Evolutionary conservation across 2,888 invertebrate species (phyloP), one percentile per base, ranked within the genome.

Genomic region (Phalera bucephala): DNA sequence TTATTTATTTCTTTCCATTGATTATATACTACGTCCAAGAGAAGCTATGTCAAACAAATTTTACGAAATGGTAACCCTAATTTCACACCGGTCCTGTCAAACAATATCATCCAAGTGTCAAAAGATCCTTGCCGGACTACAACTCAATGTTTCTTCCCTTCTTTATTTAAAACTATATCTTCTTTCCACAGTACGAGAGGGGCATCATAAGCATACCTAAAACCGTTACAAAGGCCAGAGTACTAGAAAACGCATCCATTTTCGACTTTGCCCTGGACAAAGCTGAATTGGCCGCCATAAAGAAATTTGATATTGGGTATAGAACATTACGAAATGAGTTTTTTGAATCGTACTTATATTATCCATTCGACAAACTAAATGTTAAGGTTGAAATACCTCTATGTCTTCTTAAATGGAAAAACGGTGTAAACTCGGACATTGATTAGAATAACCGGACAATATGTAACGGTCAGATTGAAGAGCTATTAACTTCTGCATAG

Each of bases 211-310:
- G 60, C 8, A 64, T 85, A 3, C 86, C 86, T 2, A 86, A 86
- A 41, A 80, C 82, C 0, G 36, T 80, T 0, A 78, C 83, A 0
- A 71, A 66, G 17, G 37, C 52, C 1, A 56, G 85, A 0, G 67
- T 75, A 0, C 3, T 80, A 0, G 83, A 85, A 33, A 86, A 86
- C 52, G 83, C 77, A 0, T 66, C 74, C 1, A 80, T 85, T 8
- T 85, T 85, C 52, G 83, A 85, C 44, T 85, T 85, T 40, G 45
- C 58, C 17, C 49, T 86, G 3, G 72, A 77, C 25, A 29, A 43
- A 0, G 48, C 45, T 1, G 86, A 85, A 17, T 30, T 74, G 2
- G 60, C 54, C 2, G 42, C 51, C 0, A 15, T 86, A 0, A 64
- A 71, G 0, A 52, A 70, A 25, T 84, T 84, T 40, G 80, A 86